Evolutionary conservation across 2,888 invertebrate species (phyloP).

Genomic region (Tipula unca): DNA sequence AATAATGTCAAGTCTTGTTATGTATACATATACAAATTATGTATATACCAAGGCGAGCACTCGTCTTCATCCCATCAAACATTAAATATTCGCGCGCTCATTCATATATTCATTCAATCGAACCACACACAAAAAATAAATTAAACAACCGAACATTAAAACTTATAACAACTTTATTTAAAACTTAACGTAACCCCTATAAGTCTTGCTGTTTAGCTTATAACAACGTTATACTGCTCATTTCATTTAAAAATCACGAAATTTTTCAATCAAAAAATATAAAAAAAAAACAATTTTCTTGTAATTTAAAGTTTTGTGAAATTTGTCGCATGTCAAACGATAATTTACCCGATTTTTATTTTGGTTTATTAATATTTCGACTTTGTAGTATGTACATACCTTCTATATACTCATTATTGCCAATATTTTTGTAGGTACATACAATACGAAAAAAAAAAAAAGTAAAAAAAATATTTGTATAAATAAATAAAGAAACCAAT

Average conservation of each 20-base stretch:
- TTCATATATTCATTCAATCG: background rate
- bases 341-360: background rate
- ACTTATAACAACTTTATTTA: background rate
- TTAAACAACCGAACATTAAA: background rate
- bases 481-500: background rate
- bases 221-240: background rate
- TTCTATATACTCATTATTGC: background rate
- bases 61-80: background rate
- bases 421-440: background rate
- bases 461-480: background rate
- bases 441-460: background rate
- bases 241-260: slow-evolving; percentile 14
- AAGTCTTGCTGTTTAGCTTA: background rate
- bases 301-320: background rate
- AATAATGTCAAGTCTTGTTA: background rate
- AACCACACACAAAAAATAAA: background rate
- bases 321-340: slow-evolving; percentile 10
- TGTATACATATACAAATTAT: background rate
- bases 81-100: background rate
- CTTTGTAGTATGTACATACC: background rate
- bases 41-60: background rate
- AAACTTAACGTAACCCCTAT: background rate
- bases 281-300: background rate
- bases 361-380: background rate
- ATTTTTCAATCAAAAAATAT: background rate